Base-by-base conservation (phyloP, 2,113 vertebrate genomes). In the Tenebrosternarchus preto region DNA sequence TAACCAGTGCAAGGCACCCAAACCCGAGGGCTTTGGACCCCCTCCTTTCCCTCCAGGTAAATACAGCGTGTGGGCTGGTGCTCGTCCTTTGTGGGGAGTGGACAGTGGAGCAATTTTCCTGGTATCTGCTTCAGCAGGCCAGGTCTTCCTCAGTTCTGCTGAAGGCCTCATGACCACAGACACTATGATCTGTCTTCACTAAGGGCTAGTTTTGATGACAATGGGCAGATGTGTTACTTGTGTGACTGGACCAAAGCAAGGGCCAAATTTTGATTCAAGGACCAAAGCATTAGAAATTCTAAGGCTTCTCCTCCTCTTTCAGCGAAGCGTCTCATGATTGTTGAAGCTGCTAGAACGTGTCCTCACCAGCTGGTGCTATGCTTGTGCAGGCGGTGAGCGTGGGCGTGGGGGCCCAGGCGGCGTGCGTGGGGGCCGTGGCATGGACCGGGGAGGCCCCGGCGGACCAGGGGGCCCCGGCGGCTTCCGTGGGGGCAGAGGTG, bases 1-100 rank as follows among this genome's bases (percentile, higher is more conserved):
- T 86, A 99, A 99, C 91, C 97, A 99, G 89, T 99, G 98, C 92
- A 99, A 99, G 91, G 97, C 98, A 22, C 97, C 97, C 0, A 98
- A 96, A 87, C 96, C 97, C 0, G 98, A 99, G 77, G 97, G 96
- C 33, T 92, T 98, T 15, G 94, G 95, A 15, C 96, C 96, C 0
- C 96, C 96, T 1, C 96, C 96, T 0, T 98, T 98, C 9, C 95
- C 96, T 55, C 95, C 95, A 76, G 97, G 95, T 96, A 93, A 9
- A 15, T 12, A 15, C 43, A 50, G 8, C 11, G 43, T 9, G 43
- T 12, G 8, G 9, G 12, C 5, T 50, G 8, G 12, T 15, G 12
- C 43, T 50, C 43, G 11, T 50, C 11, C 43, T 50, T n/a, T n/a
- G n/a, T n/a, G n/a, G n/a, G n/a, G n/a, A n/a, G n/a, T n/a, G n/a